Conservation (phyloP, 2,888 invertebrate species). For the Tuberolachnus salignus region DNA sequence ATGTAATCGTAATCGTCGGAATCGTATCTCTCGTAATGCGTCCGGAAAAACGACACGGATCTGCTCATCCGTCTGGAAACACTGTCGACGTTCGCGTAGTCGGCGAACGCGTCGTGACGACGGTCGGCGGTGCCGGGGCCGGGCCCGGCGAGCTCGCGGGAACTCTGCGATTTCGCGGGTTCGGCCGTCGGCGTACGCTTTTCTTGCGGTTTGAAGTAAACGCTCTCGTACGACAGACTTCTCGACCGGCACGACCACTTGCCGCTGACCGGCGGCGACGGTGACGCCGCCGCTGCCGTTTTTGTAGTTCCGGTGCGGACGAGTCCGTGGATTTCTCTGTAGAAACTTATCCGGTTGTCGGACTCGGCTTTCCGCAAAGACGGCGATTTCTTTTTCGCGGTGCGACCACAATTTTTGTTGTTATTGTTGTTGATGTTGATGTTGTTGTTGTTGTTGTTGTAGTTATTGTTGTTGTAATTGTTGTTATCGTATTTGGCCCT, state of each 20-base stretch:
- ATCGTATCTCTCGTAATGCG: slow-evolving; percentile 7
- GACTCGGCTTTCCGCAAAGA: slow-evolving; percentile 33
- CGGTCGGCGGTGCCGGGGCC: too few species aligned
- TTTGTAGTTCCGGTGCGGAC: neutral
- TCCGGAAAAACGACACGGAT: slow-evolving; percentile 32
- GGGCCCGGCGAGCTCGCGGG: neutral
- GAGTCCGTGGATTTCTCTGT: neutral
- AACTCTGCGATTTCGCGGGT: slow-evolving; percentile 31
- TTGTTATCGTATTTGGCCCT: neutral
- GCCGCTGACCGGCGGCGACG: neutral
- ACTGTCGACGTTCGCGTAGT: neutral
- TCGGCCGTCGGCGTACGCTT: neutral
- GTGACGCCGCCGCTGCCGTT: neutral
- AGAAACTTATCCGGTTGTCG: slow-evolving; percentile 46
- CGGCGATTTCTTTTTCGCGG: slow-evolving; percentile 55
- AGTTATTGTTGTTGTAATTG: too few species aligned
- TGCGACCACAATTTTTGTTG: neutral
- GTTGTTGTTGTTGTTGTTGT: neutral
- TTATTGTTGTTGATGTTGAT: too few species aligned
- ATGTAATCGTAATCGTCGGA: slow-evolving; percentile 52
- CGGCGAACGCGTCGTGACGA: neutral
- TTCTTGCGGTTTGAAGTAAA: slow-evolving; percentile 50
- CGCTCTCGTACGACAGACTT: slow-evolving; percentile 49
- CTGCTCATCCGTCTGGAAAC: slow-evolving; percentile 39
- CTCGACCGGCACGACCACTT: slow-evolving; percentile 35